A percentile compares a stretch with the other conserved stretches of the same genome.
These are phyloP conservation scores for Cyclargus thomasi DNA, from an alignment of 1,140 invertebrate species.

Conservation along the genomic window DNA sequence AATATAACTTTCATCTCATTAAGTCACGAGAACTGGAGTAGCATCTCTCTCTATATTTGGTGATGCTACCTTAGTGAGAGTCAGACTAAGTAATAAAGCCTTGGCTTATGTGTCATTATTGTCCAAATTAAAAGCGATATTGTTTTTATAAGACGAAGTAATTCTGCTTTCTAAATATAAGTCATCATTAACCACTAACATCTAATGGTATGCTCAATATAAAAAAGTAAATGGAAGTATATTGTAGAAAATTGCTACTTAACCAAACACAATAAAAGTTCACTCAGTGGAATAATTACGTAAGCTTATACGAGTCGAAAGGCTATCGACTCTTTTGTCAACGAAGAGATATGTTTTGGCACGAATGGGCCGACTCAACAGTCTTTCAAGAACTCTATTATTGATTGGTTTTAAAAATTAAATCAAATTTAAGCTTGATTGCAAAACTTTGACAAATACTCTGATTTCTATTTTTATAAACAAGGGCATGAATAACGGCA, in stretches of 20 bases:
- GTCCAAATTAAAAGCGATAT: conserved; percentile 55
- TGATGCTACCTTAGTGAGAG: conserved; percentile 41
- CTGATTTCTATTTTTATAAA: no score
- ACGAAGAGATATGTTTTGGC: no score
- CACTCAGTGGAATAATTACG: not conserved
- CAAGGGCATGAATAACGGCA: no score
- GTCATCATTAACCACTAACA: no score
- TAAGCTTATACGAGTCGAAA: no score
- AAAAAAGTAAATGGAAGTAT: not conserved
- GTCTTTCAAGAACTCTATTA: no score
- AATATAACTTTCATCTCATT: conserved; percentile 20
- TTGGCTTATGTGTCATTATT: conserved; percentile 41
- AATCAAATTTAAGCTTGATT: no score
- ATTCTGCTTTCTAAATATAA: conserved; percentile 46
- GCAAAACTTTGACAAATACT: no score
- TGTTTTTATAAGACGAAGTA: conserved; percentile 37
- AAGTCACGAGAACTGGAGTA: conserved; percentile 19
- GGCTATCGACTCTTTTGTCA: no score
- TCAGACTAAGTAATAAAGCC: conserved; percentile 46
- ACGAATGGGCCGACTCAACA: no score
- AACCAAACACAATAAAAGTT: not conserved
- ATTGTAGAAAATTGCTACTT: not conserved
- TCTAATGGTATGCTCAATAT: no score
- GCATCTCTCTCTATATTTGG: conserved; percentile 31
- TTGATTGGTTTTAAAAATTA: no score